Base-by-base conservation (phyloP, 2,888 invertebrate species). In the Eupelmus urozonus region DNA sequence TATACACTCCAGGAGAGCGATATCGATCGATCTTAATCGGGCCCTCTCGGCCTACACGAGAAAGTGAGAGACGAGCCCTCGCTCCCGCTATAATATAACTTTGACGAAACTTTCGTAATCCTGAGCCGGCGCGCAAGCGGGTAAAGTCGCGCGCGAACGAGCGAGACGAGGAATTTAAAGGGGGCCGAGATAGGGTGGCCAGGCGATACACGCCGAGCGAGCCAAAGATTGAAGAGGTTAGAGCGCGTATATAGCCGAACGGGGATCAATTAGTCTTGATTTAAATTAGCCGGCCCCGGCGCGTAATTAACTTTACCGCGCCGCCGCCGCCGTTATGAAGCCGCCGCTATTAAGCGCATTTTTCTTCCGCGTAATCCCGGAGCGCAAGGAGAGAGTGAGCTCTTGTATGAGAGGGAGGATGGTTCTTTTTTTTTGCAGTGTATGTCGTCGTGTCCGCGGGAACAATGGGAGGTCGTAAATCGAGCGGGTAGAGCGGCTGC, bases 241-340 rank as follows among this genome's bases (percentile, higher is more conserved):
- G 75, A 29, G 60, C 49, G 72, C 34, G 69, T 49, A 42, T 59
- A 53, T 66, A 51, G 79, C 72, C 40, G 59, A 70, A 45, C 57
- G 63, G 72, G 82, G 82, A 85, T 86, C 86, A 86, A 87, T 87
- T 87, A 87, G 87, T 85, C 86, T 86, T 86, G 85, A 87, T 87
- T 87, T 83, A 86, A 87, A 87, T 87, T 86, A 87, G 85, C 84
- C 80, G 72, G 84, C 83, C 71, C 62, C 51, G 83, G 83, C 82
- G 84, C 49, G 86, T 87, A 87, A 87, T 87, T 87, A 87, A 87
- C 86, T 87, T 85, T 84, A 25, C 60, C 62, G 53, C 71, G 4
- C 23, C 42, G 45, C 7, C 20, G 20, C 51, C 20, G 51, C n/a
- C 45, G 16, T 45, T 45, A 45, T 16, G 45, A 45, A 45, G 13